phyloP scores from a whole-genome alignment of 2,888 invertebrate species.

The Chrysolina americana region DNA sequence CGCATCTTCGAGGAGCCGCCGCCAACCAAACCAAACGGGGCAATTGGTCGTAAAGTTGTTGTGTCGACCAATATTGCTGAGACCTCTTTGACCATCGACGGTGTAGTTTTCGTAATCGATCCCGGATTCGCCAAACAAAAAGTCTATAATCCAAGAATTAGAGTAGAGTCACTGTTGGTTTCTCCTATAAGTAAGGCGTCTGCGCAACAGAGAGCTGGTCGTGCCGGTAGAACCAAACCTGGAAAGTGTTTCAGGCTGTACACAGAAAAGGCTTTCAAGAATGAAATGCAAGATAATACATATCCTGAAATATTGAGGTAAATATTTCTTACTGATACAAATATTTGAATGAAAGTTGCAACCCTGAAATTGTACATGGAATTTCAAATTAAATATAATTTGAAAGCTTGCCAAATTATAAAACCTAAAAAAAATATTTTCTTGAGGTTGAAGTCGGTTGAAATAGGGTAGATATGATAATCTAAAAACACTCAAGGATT shows the following conservation, averaged over 20 bases:
- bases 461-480: no score
- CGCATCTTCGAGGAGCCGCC: slow-evolving; percentile 98
- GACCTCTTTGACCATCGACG: slow-evolving; percentile 98
- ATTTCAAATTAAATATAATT: no score
- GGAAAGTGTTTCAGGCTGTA: slow-evolving; percentile 98
- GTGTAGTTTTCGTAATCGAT: slow-evolving; percentile 99
- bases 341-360: no score
- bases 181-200: slow-evolving; percentile 99
- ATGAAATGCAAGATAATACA: slow-evolving; percentile 99
- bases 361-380: no score
- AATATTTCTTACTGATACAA: slow-evolving; percentile 26
- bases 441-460: no score
- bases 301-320: slow-evolving; percentile 91
- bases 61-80: slow-evolving; percentile 99
- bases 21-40: slow-evolving; percentile 85
- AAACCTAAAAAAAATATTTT: no score
- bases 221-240: slow-evolving; percentile 97
- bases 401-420: no score
- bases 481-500: no score
- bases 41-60: slow-evolving; percentile 87
- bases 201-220: slow-evolving; percentile 95
- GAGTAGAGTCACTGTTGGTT: slow-evolving; percentile 97
- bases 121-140: slow-evolving; percentile 99
- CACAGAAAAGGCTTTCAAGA: slow-evolving; percentile 95
- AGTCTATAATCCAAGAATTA: slow-evolving; percentile 76